Evolutionary conservation across 2,888 invertebrate genomes (phyloP).

Genomic region (Hirtodrosophila alboralis): DNA sequence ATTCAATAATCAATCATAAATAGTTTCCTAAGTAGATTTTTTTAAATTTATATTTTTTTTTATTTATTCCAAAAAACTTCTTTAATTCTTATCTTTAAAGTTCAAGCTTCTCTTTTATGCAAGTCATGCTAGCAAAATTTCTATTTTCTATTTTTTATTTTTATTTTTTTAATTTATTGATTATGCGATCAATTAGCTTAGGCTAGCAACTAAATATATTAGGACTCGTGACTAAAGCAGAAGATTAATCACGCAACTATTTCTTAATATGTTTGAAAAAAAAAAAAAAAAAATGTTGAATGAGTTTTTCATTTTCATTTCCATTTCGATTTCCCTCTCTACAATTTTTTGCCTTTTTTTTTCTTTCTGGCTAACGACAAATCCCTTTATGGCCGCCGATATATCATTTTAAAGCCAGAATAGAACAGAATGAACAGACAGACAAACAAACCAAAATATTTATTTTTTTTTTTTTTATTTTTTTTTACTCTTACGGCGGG

Average conservation of each 20-base stretch:
- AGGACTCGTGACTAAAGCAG: constrained; percentile 48
- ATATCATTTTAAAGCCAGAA: constrained; percentile 64
- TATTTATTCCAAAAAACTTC: too few species aligned
- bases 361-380: constrained; percentile 46
- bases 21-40: too few species aligned
- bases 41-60: too few species aligned
- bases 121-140: constrained; percentile 41
- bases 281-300: constrained; percentile 27
- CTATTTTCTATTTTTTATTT: too few species aligned
- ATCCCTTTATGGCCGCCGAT: constrained; percentile 71
- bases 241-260: constrained; percentile 55
- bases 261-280: constrained; percentile 21
- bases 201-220: constrained; percentile 18
- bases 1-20: too few species aligned
- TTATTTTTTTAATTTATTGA: constrained; percentile 51
- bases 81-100: too few species aligned
- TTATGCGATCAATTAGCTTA: constrained; percentile 52
- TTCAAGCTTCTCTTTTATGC: constrained; percentile 3
- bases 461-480: constrained; percentile 1
- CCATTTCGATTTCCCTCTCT: constrained; percentile 10
- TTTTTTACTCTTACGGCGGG: neutral
- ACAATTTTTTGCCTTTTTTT: constrained; percentile 8
- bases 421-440: too few species aligned
- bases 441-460: constrained; percentile 20
- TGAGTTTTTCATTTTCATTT: constrained; percentile 26